Evolutionary conservation across 2,888 invertebrate genomes (phyloP), one percentile per base, ranked within the genome.

Genomic region (Phortica okadai): DNA sequence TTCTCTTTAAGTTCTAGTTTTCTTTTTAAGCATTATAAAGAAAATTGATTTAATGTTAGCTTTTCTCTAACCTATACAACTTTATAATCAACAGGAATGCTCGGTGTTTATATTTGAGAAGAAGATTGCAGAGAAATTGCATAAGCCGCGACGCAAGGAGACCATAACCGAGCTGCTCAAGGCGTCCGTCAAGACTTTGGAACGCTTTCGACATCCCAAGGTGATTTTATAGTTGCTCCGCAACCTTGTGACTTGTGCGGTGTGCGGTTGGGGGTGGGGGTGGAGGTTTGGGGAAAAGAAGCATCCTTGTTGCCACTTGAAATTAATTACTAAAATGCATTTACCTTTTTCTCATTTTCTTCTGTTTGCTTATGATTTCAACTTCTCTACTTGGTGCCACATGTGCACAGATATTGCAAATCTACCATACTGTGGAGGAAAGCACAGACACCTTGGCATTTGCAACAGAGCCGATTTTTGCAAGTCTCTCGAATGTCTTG

Each of bases 71-170:
- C 70, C 80, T 16, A 6, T 1, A 59, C 16, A 7, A 3, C 16
- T 2, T 59, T 82, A 81, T 81, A 82, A 80, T 91, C 73, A 92
- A 8, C 93, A 98, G 98, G 97, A 97, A 92, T 97, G 96, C 80
- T 98, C 98, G 0, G 95, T 98, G 81, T 98, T 98, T 92, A 93
- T 98, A 76, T 98, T 98, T 91, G 98, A 98, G 92, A 98, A 98
- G 91, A 95, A 96, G 81, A 94, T 95, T 76, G 97, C 97, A 0
- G 98, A 98, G 89, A 98, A 98, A 90, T 92, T 98, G 62, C 97
- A 97, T 92, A 98, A 97, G 89, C 97, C 97, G 4, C 96, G 97
- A 84, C 93, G 97, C 77, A 97, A 97, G 90, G 98, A 98, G 89
- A 95, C 95, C n/a, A 96, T 98, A 84, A 94, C 98, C 7, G 98